A percentile compares a stretch with the other conserved stretches of the same genome.
phyloP scores from a whole-genome alignment of 2,888 invertebrate species.

The Ophioninae sp. region DNA sequence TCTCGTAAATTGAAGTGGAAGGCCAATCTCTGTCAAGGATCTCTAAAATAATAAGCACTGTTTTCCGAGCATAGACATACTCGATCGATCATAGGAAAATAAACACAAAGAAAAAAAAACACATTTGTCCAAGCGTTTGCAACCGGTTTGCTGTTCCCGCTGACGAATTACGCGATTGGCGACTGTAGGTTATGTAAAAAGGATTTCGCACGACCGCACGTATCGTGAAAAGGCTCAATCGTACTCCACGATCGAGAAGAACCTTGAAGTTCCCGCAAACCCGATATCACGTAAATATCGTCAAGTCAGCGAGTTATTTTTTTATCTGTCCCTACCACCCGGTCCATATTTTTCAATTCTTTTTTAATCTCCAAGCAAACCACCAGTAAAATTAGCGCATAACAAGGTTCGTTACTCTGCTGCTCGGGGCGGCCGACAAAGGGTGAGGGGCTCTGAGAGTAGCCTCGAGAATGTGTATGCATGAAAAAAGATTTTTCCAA shows the following conservation, averaged over 20 bases:
- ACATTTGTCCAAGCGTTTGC: background rate
- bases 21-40: background rate
- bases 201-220: slow-evolving; percentile 29
- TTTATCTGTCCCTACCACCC: slow-evolving; percentile 6
- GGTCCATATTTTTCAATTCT: background rate
- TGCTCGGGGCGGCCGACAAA: slow-evolving; percentile 34
- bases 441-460: slow-evolving; percentile 11
- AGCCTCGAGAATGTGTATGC: slow-evolving; percentile 5
- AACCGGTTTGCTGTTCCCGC: background rate
- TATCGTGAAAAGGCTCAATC: slow-evolving; percentile 24
- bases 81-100: background rate
- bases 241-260: slow-evolving; percentile 46
- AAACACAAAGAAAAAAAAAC: background rate
- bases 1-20: too few relatives aligned
- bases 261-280: slow-evolving; percentile 50
- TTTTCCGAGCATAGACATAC: background rate
- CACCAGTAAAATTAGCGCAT: slow-evolving; percentile 63
- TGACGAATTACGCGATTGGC: slow-evolving; percentile 23
- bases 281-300: slow-evolving; percentile 53
- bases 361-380: slow-evolving; percentile 42
- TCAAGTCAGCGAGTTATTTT: slow-evolving; percentile 55
- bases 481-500: background rate
- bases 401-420: slow-evolving; percentile 66
- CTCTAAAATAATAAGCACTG: background rate
- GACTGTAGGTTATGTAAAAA: slow-evolving; percentile 39